Evolutionary conservation across 2,113 vertebrate species (phyloP).

Genomic region (Chionodraco myersi): DNA sequence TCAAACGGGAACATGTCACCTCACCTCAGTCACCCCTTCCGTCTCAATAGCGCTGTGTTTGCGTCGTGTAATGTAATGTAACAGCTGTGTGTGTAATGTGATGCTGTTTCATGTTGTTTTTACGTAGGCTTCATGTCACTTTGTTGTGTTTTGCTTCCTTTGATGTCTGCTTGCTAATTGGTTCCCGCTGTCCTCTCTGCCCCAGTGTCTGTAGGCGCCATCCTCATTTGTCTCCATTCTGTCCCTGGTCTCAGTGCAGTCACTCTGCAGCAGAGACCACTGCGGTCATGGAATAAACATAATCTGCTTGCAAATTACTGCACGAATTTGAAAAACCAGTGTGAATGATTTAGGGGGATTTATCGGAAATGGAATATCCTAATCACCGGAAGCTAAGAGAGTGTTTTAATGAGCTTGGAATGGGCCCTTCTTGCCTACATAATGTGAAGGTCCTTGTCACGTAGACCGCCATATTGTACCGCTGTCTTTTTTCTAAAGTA

Average conservation of each 20-base stretch:
- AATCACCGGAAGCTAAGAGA: too few relatives aligned
- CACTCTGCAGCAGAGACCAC: slow-evolving; percentile 36
- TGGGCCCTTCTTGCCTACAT: too few relatives aligned
- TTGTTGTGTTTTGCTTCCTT: slow-evolving; percentile 38
- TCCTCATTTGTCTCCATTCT: slow-evolving; percentile 34
- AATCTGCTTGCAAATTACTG: not conserved
- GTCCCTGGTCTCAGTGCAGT: slow-evolving; percentile 13
- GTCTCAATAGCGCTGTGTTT: not conserved
- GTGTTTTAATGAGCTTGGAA: too few relatives aligned
- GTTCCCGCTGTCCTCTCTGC: slow-evolving; percentile 44
- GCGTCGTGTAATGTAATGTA: not conserved
- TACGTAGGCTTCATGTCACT: slow-evolving; percentile 17
- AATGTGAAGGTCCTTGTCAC: too few relatives aligned
- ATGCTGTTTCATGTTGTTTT: slow-evolving; percentile 28
- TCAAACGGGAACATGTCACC: slow-evolving; percentile 23
- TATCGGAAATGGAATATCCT: too few relatives aligned
- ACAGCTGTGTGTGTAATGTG: slow-evolving; percentile 48
- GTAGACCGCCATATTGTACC: too few relatives aligned
- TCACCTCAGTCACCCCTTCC: slow-evolving; percentile 10
- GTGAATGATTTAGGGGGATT: too few relatives aligned
- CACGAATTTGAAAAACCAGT: not conserved
- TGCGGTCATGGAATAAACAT: not conserved
- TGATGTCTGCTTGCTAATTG: slow-evolving; percentile 39
- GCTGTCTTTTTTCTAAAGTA: too few relatives aligned
- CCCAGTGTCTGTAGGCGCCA: slow-evolving; percentile 35